These are phyloP conservation scores for Myrmecophaga tridactyla DNA, from an alignment of 2,113 vertebrate genomes.

Conservation along the genomic window DNA sequence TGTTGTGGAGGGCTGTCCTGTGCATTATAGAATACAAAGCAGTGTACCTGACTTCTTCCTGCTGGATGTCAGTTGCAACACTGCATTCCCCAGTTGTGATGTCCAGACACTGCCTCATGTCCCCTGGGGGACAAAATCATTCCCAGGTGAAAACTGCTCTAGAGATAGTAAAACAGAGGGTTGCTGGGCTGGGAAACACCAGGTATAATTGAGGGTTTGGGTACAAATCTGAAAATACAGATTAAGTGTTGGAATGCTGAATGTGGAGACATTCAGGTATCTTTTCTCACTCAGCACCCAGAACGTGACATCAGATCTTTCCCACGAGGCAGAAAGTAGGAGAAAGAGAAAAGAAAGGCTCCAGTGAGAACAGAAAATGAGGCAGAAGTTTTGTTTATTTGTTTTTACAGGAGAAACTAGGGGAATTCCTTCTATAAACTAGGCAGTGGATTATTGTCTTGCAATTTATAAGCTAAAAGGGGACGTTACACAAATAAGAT, in stretches of 20 bases:
- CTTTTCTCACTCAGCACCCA: background rate
- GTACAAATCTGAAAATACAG: background rate
- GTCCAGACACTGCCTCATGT: background rate
- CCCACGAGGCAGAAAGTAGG: background rate
- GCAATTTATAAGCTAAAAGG: background rate
- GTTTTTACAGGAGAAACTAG: background rate
- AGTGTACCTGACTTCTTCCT: background rate
- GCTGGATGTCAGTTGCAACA: background rate
- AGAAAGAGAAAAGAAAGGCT: background rate
- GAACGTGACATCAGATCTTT: background rate
- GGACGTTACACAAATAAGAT: background rate
- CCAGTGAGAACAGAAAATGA: background rate
- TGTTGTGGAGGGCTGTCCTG: background rate
- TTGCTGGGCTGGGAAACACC: background rate
- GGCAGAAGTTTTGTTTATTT: background rate
- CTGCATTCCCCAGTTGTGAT: background rate
- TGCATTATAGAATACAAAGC: background rate
- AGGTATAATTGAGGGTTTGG: background rate
- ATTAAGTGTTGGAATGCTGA: background rate
- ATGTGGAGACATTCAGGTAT: background rate
- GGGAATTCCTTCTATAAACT: background rate
- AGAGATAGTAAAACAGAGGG: background rate
- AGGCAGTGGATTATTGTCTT: background rate
- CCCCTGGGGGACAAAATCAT: background rate
- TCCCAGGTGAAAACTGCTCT: background rate